phyloP scores from a whole-genome alignment of 2,113 vertebrate genomes.

The Thinocorus orbignyianus region DNA sequence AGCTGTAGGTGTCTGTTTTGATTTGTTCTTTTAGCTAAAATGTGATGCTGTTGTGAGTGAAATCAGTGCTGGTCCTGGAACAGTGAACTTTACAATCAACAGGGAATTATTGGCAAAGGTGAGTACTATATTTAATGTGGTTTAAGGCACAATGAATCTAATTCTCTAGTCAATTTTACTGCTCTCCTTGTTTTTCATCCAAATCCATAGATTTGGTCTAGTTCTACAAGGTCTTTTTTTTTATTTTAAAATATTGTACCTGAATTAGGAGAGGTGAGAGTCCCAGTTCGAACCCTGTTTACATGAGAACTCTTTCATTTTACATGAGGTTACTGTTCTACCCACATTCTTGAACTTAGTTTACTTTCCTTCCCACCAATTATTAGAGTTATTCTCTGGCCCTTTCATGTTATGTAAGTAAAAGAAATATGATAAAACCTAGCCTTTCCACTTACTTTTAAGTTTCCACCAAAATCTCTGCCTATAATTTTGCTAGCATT shows the following conservation, averaged over 20 bases:
- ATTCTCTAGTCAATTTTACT: neutral
- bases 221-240: neutral
- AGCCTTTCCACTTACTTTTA: neutral
- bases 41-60: conserved; percentile 84
- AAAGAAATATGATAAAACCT: neutral
- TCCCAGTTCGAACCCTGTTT: neutral
- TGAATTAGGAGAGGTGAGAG: neutral
- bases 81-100: conserved; percentile 87
- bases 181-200: neutral
- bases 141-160: neutral
- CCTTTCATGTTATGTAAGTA: neutral
- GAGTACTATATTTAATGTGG: conserved; percentile 13
- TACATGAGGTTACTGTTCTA: neutral
- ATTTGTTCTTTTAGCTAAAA: conserved; percentile 77
- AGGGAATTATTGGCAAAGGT: conserved; percentile 88
- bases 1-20: neutral
- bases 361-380: neutral
- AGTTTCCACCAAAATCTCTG: neutral
- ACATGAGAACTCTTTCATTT: neutral
- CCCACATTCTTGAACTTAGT: neutral
- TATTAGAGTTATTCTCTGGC: neutral
- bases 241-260: neutral
- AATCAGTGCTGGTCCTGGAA: conserved; percentile 76
- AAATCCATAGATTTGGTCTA: neutral
- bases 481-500: neutral